Evolutionary conservation across 2,888 invertebrate species (phyloP).

Genomic region (Oscheius myriophilus): DNA sequence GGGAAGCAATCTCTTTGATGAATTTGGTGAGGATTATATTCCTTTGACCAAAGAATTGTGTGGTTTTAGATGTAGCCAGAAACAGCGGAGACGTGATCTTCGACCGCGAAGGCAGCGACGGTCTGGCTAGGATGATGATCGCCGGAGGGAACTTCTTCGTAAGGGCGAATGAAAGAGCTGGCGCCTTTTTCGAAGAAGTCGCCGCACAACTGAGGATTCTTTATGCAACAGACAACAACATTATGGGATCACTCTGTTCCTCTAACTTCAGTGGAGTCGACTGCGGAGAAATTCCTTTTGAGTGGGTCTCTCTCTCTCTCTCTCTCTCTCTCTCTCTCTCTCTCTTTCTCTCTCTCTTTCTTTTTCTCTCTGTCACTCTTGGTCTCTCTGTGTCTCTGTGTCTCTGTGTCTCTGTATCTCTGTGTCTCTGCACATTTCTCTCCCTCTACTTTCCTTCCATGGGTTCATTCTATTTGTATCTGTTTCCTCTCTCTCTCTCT

Average conservation of each 20-base stretch:
- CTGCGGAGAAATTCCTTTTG: conserved; percentile 64
- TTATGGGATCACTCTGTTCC: conserved; percentile 63
- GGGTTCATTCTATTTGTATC: too few species aligned
- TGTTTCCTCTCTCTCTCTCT: too few species aligned
- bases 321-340: too few species aligned
- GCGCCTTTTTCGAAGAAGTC: conserved; percentile 55
- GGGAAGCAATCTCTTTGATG: conserved; percentile 61
- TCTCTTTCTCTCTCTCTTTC: too few species aligned
- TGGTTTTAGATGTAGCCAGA: conserved; percentile 7
- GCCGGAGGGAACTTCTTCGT: conserved; percentile 67
- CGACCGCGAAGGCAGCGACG: conserved; percentile 61
- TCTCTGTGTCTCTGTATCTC: too few species aligned
- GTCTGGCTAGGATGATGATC: conserved; percentile 60
- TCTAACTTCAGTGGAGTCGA: conserved; percentile 36
- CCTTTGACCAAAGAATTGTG: background rate
- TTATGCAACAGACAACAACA: conserved; percentile 66
- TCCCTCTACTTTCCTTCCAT: too few species aligned
- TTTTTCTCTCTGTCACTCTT: too few species aligned
- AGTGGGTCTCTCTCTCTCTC: too few species aligned
- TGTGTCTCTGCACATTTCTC: too few species aligned
- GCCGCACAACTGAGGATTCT: conserved; percentile 39
- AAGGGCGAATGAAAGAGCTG: conserved; percentile 42
- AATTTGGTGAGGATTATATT: conserved; percentile 48
- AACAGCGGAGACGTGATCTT: conserved; percentile 47
- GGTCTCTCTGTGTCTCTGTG: too few species aligned